Conservation (phyloP, 2,888 invertebrate species). For the Dione juno region DNA sequence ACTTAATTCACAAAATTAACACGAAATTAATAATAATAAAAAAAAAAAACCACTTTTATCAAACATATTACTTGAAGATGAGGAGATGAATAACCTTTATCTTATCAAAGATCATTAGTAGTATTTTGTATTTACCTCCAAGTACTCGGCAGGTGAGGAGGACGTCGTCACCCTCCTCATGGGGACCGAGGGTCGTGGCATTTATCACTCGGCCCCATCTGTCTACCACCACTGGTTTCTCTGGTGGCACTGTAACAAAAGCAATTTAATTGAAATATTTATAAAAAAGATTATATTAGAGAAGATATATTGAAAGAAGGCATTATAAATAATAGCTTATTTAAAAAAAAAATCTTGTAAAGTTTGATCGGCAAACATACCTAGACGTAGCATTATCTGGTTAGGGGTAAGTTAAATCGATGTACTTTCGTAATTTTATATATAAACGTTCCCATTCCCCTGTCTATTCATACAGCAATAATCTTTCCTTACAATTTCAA, state of each 20-base stretch:
- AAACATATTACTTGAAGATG: too few relatives aligned
- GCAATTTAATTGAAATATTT: neutral
- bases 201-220: constrained; percentile 92
- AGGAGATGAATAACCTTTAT: too few relatives aligned
- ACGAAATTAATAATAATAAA: too few relatives aligned
- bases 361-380: neutral
- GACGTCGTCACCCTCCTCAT: constrained; percentile 93
- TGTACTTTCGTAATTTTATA: neutral
- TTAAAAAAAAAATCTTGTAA: neutral
- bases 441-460: neutral
- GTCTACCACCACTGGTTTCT: constrained; percentile 92
- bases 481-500: constrained; percentile 13
- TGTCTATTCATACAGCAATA: neutral
- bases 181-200: constrained; percentile 90
- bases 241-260: constrained; percentile 89
- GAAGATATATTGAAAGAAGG: neutral
- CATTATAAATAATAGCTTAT: neutral
- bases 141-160: constrained; percentile 93
- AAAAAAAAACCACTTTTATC: too few relatives aligned
- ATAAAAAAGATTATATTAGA: neutral
- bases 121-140: constrained; percentile 86
- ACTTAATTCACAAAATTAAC: too few relatives aligned
- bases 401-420: neutral
- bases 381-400: neutral
- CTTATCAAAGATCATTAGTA: too few relatives aligned